Evolutionary conservation across 2,888 invertebrate species (phyloP), one percentile per base, ranked within the genome.

Genomic region (Ctena decussata): DNA sequence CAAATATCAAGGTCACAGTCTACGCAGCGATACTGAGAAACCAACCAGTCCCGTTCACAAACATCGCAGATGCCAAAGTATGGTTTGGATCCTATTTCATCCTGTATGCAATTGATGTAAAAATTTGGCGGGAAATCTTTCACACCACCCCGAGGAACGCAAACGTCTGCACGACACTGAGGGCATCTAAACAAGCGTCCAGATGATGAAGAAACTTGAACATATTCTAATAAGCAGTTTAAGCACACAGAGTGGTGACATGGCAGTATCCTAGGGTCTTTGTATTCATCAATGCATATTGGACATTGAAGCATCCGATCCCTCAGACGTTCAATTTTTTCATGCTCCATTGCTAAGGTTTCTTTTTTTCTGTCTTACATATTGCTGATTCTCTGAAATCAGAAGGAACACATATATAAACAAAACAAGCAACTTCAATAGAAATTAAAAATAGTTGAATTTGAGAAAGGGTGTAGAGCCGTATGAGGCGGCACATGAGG

Each of bases 241-340:
- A 92, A 83, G 80, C 93, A 94, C 41, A 93, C 90, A 15, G 93
- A 92, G 85, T 94, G 94, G 75, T 93, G 93, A 79, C 94, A 94
- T 15, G 93, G 92, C 21, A 94, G 88, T 11, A 94, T 92, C 18
- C 94, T 81, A 5, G 94, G 94, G 74, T 94, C 94, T 65, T 91
- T 92, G 79, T 92, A 94, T 74, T 94, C 94, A 65, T 94, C 94
- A 91, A 93, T 93, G 72, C 94, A 94, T 75, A 94, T 93, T 24
- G 94, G 92, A 85, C 94, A 94, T 77, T 91, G 91, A 69, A 94
- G 83, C 78, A 94, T 91, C 12, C 93, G 83, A 76, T 93, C 94
- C 46, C 94, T 80, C 21, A 94, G 84, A 21, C 93, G 82, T 74
- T 93, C 93, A 60, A 94, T 90, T 84, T 93, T 93, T 35, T 93